Conservation (phyloP, 2,888 invertebrate species). For the Drosophila yooni region DNA sequence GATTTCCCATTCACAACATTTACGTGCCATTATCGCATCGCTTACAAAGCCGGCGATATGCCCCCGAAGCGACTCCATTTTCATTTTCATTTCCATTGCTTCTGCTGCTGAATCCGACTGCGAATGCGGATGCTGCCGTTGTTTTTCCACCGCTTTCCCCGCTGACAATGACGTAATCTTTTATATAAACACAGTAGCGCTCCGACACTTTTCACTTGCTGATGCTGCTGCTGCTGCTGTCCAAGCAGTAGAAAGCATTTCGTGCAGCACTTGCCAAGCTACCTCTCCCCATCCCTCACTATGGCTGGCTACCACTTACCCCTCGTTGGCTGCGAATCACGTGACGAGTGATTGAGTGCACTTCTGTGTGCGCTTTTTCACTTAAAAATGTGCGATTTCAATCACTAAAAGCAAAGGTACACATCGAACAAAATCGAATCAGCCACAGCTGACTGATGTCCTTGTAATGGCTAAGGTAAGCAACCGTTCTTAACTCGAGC, state of each 20-base stretch:
- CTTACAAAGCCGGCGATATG: conserved; percentile 61
- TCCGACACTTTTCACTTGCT: conserved; percentile 59
- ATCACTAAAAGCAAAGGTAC: conserved; percentile 79
- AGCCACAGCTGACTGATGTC: conserved; percentile 62
- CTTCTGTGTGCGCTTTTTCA: conserved; percentile 77
- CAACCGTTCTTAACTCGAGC: neutral
- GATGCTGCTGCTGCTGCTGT: conserved; percentile 40
- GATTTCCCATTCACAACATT: conserved; percentile 76
- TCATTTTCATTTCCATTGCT: neutral
- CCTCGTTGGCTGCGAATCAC: conserved; percentile 53
- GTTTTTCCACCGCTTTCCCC: conserved; percentile 34
- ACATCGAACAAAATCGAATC: conserved; percentile 71
- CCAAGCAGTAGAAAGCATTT: conserved; percentile 58
- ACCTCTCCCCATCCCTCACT: neutral
- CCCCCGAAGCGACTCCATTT: conserved; percentile 59
- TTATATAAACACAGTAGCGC: conserved; percentile 71
- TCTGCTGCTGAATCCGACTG: conserved; percentile 24
- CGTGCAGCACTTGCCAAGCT: conserved; percentile 25
- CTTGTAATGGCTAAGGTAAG: conserved; percentile 17
- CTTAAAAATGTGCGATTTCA: conserved; percentile 81
- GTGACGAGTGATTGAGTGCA: conserved; percentile 81
- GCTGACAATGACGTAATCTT: conserved; percentile 72
- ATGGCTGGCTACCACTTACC: neutral
- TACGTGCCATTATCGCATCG: conserved; percentile 72
- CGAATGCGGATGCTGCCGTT: conserved; percentile 32